Evolutionary conservation across 2,797 vertebrate species (phyloP), one percentile per base, ranked within the genome.

Genomic region (Mus minutoides): DNA sequence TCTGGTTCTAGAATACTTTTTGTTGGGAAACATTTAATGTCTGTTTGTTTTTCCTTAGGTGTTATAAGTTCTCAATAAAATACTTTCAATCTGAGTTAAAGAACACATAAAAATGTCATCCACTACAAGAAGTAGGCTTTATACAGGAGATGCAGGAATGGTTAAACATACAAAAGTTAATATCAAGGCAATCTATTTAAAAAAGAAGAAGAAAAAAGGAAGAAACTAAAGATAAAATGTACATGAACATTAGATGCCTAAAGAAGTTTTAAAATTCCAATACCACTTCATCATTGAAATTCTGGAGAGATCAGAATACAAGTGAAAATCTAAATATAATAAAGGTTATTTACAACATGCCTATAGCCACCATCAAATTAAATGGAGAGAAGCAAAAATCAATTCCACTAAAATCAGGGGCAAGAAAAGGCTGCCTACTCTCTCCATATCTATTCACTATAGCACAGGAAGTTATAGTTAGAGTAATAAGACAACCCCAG

Each of bases 201-300:
- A 73, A 40, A 19, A 34, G 13, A 34, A 71, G 1, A 71, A 4
- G 29, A 64, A 64, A 1, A 14, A 31, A 31, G 12, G 31, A 31
- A 31, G 0, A 64, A 34, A 14, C 0, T 2, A 31, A 31, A 22
- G 7, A n/a, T 17, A n/a, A 34, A 43, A 24, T 2, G 21, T 24
- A 43, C 21, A 43, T 26, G 4, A 75, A 24, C 8, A 24, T 75
- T 75, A 75, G 22, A 75, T 43, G 10, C 37, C 37, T 13, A 43
- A 75, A 75, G 43, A 6, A 22, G 22, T 26, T 43, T 40, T 13
- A 75, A 43, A 26, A 75, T 75, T 75, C 22, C 71, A 75, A 75
- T 2, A 43, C 10, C 71, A 2, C 21, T 75, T 43, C 22, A 6
- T 67, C 31, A 34, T 17, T 67, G 64, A 67, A 67, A 67, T 17